Conservation (phyloP, 92 coral and sea anemone species). For the Porites evermanni region DNA sequence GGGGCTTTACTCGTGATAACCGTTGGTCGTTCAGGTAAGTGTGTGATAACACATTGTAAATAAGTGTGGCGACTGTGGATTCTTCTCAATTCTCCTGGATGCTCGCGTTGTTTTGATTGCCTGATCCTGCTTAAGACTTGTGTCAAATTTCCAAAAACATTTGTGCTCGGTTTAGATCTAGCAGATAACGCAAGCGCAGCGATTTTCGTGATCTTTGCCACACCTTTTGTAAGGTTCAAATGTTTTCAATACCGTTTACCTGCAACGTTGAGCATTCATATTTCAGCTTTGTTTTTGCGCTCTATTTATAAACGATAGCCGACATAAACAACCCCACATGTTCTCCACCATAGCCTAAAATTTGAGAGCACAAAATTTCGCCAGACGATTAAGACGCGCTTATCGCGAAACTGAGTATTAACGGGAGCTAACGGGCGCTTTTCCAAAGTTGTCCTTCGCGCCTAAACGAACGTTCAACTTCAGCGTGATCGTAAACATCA, state of each 20-base stretch:
- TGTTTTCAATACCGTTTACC: conserved; percentile 26
- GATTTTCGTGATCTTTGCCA: conserved; percentile 23
- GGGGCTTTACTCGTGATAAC: conserved; percentile 25
- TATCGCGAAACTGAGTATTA: background rate
- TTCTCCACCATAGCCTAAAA: conserved; percentile 3
- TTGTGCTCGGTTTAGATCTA: background rate
- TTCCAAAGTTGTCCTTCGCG: background rate
- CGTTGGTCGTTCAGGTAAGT: conserved; percentile 41
- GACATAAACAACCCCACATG: background rate
- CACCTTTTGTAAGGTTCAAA: conserved; percentile 32
- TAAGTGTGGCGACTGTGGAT: conserved; percentile 29
- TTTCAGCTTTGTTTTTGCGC: conserved; percentile 2
- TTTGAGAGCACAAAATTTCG: conserved; percentile 10
- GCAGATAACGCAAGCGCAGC: background rate
- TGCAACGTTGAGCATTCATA: conserved; percentile 35
- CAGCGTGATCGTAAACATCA: background rate
- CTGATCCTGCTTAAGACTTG: background rate
- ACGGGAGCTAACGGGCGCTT: background rate
- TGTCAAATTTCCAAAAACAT: conserved; percentile 36
- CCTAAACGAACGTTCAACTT: background rate
- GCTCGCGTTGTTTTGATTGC: background rate
- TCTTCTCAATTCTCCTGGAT: background rate
- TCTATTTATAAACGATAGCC: background rate
- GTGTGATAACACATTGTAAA: conserved; percentile 28
- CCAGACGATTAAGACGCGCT: conserved; percentile 4